These are phyloP conservation scores for Ochropacha duplaris DNA, from an alignment of 2,888 invertebrate species.

Conservation along the genomic window DNA sequence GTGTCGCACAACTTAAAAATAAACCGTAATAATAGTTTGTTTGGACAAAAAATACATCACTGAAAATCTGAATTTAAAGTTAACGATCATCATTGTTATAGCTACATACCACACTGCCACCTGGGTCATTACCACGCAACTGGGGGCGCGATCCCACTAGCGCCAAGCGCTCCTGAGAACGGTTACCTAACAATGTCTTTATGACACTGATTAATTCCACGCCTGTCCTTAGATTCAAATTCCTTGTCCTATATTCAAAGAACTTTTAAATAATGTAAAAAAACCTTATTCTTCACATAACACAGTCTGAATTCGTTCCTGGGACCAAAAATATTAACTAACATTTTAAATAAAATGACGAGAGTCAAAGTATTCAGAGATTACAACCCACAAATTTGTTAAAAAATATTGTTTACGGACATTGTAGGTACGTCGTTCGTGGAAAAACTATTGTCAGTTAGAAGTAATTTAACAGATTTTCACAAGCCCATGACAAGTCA, in stretches of 20 bases:
- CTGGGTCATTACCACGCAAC: conserved; percentile 61
- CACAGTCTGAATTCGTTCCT: background rate
- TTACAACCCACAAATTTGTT: too few relatives aligned
- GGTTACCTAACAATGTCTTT: conserved; percentile 51
- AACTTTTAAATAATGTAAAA: conserved; percentile 1
- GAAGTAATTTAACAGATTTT: too few relatives aligned
- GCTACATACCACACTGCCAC: conserved; percentile 44
- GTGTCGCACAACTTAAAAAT: too few relatives aligned
- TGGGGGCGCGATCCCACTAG: conserved; percentile 47
- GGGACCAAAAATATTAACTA: background rate
- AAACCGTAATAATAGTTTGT: too few relatives aligned
- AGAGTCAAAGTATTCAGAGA: too few relatives aligned
- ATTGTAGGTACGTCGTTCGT: too few relatives aligned
- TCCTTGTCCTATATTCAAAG: conserved; percentile 28
- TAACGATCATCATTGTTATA: conserved; percentile 7
- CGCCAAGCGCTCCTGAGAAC: conserved; percentile 38
- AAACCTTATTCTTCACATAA: background rate
- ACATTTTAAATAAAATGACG: background rate
- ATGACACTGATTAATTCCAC: conserved; percentile 45
- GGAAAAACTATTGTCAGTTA: too few relatives aligned
- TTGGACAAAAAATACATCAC: too few relatives aligned
- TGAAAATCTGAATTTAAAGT: too few relatives aligned
- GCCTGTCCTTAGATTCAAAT: conserved; percentile 41
- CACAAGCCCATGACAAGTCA: too few relatives aligned
- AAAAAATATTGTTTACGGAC: too few relatives aligned